Evolutionary conservation across 2,888 invertebrate genomes (phyloP), one percentile per base, ranked within the genome.

Genomic region (Metallyticus violacea): DNA sequence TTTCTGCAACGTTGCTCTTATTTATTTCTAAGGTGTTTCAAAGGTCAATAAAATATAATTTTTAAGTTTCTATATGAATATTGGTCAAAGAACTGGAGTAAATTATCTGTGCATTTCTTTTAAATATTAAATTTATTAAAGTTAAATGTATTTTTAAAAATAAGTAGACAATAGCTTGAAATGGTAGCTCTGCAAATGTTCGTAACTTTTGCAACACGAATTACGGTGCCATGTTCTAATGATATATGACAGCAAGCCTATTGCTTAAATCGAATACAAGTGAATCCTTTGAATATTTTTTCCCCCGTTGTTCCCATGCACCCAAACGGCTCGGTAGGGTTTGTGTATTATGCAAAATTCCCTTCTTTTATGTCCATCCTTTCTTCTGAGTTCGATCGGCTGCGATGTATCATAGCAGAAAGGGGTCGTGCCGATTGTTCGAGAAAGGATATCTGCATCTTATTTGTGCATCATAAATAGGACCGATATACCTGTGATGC

Each of bases 401-500:
- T 22, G 80, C 77, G 29, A 77, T 81, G 85, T 81, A 85, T 85
- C 81, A 80, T 81, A 77, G 81, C 81, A 77, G 26, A 15, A 7
- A 29, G 26, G 85, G 28, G 81, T 81, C 80, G 77, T 85, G 26
- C 30, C 85, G 27, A 26, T 81, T 81, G 81, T 81, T 85, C 81
- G n/a, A 25, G 29, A 28, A 81, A 81, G 85, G 81, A 85, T 77
- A 81, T n/a, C 81, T 79, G 85, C 26, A 81, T 77, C 81, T 85
- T 85, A 85, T 85, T 85, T 85, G 85, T 81, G 76, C 81, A 81
- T 77, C 30, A 62, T 30, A n/a, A n/a, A n/a, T n/a, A n/a, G n/a
- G n/a, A n/a, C n/a, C 27, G 28, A 26, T 28, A 62, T 62, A 62
- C 40, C 40, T 62, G 40, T 62, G 40, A 62, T 62, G 40, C 40